Percentiles rank a stretch among this genome's conserved stretches.
phyloP scores from a whole-genome alignment of 2,113 vertebrate species.

The Ctenodactylus gundi region DNA sequence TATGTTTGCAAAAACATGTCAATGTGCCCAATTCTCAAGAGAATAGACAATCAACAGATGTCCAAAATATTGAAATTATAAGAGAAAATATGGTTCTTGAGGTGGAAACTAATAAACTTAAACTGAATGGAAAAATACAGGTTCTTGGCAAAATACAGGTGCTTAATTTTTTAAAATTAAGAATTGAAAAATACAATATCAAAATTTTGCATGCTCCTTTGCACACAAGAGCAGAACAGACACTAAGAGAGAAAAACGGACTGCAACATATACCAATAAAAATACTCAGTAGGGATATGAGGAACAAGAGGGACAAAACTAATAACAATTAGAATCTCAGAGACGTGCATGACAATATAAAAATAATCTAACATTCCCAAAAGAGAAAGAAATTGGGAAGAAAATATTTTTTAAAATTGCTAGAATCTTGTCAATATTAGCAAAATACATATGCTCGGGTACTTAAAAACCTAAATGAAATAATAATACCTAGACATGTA shows the following conservation, averaged over 20 bases:
- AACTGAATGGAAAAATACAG: neutral
- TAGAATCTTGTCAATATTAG: neutral
- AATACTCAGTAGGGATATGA: neutral
- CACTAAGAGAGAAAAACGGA: neutral
- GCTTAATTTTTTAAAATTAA: neutral
- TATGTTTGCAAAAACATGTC: neutral
- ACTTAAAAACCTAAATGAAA: neutral
- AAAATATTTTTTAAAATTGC: neutral
- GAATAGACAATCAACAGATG: neutral
- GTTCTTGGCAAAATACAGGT: neutral
- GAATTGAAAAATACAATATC: neutral
- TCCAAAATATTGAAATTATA: neutral
- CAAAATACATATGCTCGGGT: neutral
- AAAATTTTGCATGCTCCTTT: neutral
- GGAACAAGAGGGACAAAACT: neutral
- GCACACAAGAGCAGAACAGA: neutral
- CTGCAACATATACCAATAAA: neutral
- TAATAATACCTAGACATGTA: neutral
- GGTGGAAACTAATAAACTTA: neutral
- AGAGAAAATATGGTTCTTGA: neutral
- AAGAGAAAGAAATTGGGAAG: neutral
- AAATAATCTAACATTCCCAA: conserved; percentile 13
- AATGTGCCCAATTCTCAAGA: neutral
- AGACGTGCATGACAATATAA: neutral
- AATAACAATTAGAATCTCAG: neutral